Evolutionary conservation across 2,113 vertebrate species (phyloP), one percentile per base, ranked within the genome.

Genomic region (Parotia lawesii): DNA sequence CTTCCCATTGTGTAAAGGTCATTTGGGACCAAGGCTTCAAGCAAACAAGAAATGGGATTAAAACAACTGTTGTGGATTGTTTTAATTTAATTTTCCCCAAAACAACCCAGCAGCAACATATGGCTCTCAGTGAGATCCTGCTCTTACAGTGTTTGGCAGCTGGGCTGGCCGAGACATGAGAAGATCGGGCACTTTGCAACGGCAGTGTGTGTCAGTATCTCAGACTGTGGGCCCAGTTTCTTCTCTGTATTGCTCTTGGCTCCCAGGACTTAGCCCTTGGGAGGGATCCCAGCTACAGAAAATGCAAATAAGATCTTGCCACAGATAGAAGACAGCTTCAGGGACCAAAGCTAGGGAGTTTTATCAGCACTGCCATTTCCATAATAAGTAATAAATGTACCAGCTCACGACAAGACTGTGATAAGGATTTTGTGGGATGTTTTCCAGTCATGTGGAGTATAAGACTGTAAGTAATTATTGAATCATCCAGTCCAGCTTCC

Each of bases 31-130:
- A 81, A 83, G 60, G 44, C 45, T 67, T 83, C 64, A 40, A 87
- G 27, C 16, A 93, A 93, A 93, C 48, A 85, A 87, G 89, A 87
- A 90, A 95, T 71, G 56, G 13, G 74, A 92, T 83, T 80, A 64
- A 88, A 93, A 80, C 44, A 90, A 87, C 74, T 73, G 40, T 31
- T 74, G 35, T 47, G 51, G 42, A 42, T 90, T 85, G 45, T 12
- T 90, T 79, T 71, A 73, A 95, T 94, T 95, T 82, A 58, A 78
- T 95, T 93, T 91, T 50, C 15, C 66, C 69, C 33, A 11, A 48
- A 67, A 90, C 58, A 86, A 33, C 54, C 77, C 73, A 95, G 80
- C 70, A 74, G 54, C 53, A 96, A 48, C 67, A 83, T 87, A 89
- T 50, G 61, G 38, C 69, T 83, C 24, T 85, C 66, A 13, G 75